Conservation (phyloP, 1,140 invertebrate species). For the Asbolus verrucosus region DNA sequence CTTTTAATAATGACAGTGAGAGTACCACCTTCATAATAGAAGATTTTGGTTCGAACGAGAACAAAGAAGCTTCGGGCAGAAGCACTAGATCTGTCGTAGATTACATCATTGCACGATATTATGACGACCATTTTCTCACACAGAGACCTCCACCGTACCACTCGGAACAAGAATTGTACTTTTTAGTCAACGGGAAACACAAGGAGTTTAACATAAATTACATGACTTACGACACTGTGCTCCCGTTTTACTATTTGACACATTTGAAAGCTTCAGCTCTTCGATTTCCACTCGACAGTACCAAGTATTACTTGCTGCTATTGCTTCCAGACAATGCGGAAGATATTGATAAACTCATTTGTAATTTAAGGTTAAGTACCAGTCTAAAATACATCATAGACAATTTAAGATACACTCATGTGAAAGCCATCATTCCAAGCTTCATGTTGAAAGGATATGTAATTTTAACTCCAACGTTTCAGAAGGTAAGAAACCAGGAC, state of each 20-base stretch:
- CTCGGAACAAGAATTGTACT: constrained; percentile 53
- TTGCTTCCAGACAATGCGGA: constrained; percentile 69
- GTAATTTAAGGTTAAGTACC: constrained; percentile 64
- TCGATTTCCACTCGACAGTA: constrained; percentile 80
- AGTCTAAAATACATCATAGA: constrained; percentile 75
- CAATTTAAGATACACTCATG: constrained; percentile 74
- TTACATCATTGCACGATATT: constrained; percentile 55
- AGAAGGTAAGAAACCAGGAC: constrained; percentile 81
- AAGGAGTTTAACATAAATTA: constrained; percentile 63
- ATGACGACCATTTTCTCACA: constrained; percentile 40
- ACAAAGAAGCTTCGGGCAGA: constrained; percentile 42
- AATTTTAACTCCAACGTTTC: constrained; percentile 79
- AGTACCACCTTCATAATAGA: no score
- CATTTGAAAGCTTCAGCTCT: constrained; percentile 77
- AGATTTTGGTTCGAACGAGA: no score
- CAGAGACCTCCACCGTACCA: constrained; percentile 45
- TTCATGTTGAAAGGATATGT: constrained; percentile 83
- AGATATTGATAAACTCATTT: constrained; percentile 62
- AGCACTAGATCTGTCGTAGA: constrained; percentile 56
- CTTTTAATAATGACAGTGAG: neutral
- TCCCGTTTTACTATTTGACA: constrained; percentile 82
- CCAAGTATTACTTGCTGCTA: constrained; percentile 73
- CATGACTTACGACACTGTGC: constrained; percentile 78
- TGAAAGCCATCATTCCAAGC: constrained; percentile 80
- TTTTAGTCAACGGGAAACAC: constrained; percentile 60